Percentiles rank a stretch among this genome's conserved stretches.
phyloP scores from a whole-genome alignment of 2,797 vertebrate genomes.

The Takifugu rubripes region DNA sequence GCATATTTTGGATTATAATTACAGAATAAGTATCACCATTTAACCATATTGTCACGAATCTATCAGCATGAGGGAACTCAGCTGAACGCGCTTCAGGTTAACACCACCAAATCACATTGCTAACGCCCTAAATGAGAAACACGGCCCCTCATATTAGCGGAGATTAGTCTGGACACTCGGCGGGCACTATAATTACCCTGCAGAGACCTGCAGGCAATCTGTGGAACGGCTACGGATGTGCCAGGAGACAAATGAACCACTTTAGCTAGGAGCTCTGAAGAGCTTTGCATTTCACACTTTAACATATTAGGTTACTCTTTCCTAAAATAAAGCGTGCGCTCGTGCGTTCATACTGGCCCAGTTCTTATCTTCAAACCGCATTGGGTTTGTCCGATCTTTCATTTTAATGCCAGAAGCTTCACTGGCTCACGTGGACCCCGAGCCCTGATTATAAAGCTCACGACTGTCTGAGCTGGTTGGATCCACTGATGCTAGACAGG shows the following conservation, averaged over 20 bases:
- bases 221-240: slow-evolving; percentile 59
- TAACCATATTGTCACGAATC: too few species aligned
- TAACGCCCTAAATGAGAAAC: slow-evolving; percentile 44
- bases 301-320: slow-evolving; percentile 53
- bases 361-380: slow-evolving; percentile 49
- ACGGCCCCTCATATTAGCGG: slow-evolving; percentile 34
- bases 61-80: too few species aligned
- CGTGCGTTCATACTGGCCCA: slow-evolving; percentile 44
- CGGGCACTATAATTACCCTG: slow-evolving; percentile 55
- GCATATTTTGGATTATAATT: too few species aligned
- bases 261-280: slow-evolving; percentile 50
- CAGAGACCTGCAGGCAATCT: slow-evolving; percentile 58
- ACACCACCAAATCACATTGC: slow-evolving; percentile 39
- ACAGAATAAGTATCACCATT: too few species aligned
- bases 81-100: slow-evolving; percentile 32
- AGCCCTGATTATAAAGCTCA: slow-evolving; percentile 34
- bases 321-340: slow-evolving; percentile 38
- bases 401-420: slow-evolving; percentile 35
- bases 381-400: slow-evolving; percentile 38
- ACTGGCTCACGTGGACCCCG: slow-evolving; percentile 43
- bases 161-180: slow-evolving; percentile 55
- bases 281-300: slow-evolving; percentile 33
- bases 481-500: slow-evolving; percentile 55
- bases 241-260: slow-evolving; percentile 59
- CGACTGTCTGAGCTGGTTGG: slow-evolving; percentile 43